A percentile compares a stretch with the other conserved stretches of the same genome.
phyloP scores from a whole-genome alignment of 1,140 invertebrate genomes.

The Heterodera carotae region DNA sequence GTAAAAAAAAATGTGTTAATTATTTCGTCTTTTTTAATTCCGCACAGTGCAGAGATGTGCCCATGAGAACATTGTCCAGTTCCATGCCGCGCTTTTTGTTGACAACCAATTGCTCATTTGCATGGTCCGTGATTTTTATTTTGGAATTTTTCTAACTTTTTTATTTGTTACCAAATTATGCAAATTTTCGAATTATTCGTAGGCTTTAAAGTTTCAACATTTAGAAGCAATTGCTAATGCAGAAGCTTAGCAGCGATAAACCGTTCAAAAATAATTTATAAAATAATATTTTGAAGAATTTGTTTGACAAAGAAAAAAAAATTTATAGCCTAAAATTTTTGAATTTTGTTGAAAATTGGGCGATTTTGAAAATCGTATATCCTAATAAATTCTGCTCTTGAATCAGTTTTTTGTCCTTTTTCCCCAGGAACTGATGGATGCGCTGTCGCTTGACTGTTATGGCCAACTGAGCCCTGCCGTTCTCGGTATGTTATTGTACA shows the following conservation, averaged over 20 bases:
- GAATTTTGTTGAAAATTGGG: slow-evolving; percentile 73
- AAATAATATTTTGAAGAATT: too few relatives aligned
- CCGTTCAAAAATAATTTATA: too few relatives aligned
- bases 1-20: background rate
- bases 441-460: slow-evolving; percentile 68
- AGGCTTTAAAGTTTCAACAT: too few relatives aligned
- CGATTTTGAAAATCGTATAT: too few relatives aligned
- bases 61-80: slow-evolving; percentile 96
- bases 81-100: slow-evolving; percentile 96
- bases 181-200: too few relatives aligned
- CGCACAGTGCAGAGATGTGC: slow-evolving; percentile 70
- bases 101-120: slow-evolving; percentile 97
- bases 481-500: slow-evolving; percentile 39
- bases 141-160: background rate
- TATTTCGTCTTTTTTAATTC: background rate
- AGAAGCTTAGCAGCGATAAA: too few relatives aligned
- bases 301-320: too few relatives aligned
- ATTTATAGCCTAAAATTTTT: background rate
- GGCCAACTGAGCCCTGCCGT: slow-evolving; percentile 63
- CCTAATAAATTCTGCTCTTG: too few relatives aligned
- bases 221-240: slow-evolving; percentile 12
- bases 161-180: too few relatives aligned
- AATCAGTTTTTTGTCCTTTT: too few relatives aligned
- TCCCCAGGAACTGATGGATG: slow-evolving; percentile 82
- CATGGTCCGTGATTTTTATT: slow-evolving; percentile 47